Percentiles rank a stretch among this genome's conserved stretches.
Evolutionary conservation across 2,888 invertebrate species (phyloP).

Genomic region (Nomada hirtipes): DNA sequence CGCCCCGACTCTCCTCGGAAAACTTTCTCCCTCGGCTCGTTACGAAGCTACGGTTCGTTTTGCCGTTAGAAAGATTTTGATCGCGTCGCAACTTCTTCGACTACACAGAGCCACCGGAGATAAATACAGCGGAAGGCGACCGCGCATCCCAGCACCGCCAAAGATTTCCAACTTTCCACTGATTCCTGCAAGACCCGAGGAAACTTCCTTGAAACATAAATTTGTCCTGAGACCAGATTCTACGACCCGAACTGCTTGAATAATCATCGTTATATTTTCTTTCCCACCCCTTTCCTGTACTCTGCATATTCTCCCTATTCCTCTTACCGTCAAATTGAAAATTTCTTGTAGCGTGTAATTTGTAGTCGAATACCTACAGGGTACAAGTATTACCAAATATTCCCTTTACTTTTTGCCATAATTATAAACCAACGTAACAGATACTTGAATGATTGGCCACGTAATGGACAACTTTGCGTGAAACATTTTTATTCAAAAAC

Average conservation of each 20-base stretch:
- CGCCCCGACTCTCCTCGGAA: not conserved
- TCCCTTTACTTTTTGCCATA: not conserved
- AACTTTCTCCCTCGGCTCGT: slow-evolving; percentile 34
- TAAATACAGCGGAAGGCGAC: slow-evolving; percentile 39
- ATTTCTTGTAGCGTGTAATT: too few species aligned
- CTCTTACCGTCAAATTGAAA: not conserved
- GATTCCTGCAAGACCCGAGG: slow-evolving; percentile 38
- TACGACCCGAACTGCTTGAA: slow-evolving; percentile 6
- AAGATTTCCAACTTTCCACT: slow-evolving; percentile 55
- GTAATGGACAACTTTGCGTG: slow-evolving; percentile 7
- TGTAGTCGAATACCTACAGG: too few species aligned
- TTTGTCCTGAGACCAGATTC: slow-evolving; percentile 29
- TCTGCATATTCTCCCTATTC: not conserved
- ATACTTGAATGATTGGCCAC: slow-evolving; percentile 8
- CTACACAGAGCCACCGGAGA: slow-evolving; percentile 28
- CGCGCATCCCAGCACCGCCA: slow-evolving; percentile 26
- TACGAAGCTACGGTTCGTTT: slow-evolving; percentile 39
- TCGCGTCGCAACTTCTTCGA: slow-evolving; percentile 50
- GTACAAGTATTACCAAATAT: not conserved
- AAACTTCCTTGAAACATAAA: slow-evolving; percentile 46
- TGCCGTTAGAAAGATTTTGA: slow-evolving; percentile 51
- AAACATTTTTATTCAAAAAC: slow-evolving; percentile 28
- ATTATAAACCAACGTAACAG: slow-evolving; percentile 10
- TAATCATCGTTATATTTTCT: slow-evolving; percentile 35
- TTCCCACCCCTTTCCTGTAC: not conserved